These are phyloP conservation scores for Pteruthius melanotis DNA, from an alignment of 2,113 vertebrate species.

Conservation along the genomic window DNA sequence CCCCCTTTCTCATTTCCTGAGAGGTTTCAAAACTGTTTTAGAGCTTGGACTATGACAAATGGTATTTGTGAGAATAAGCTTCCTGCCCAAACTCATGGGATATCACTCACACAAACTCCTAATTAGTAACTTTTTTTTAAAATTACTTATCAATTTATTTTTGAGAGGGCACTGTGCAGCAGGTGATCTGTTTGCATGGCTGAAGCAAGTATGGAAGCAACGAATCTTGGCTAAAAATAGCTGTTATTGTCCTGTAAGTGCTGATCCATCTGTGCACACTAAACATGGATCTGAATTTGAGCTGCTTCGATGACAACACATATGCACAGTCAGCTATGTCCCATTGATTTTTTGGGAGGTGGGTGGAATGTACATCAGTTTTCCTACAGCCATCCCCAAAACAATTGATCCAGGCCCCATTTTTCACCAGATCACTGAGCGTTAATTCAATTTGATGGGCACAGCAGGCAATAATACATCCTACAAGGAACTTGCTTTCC, in stretches of 20 bases:
- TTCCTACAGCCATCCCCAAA: conserved; percentile 19
- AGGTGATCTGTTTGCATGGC: neutral
- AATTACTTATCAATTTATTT: neutral
- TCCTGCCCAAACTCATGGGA: neutral
- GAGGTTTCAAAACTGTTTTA: neutral
- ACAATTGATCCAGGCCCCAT: conserved; percentile 35
- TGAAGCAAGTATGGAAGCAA: neutral
- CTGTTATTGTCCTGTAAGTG: neutral
- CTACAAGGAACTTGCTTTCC: neutral
- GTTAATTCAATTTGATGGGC: conserved; percentile 61
- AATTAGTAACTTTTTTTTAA: rapidly evolving
- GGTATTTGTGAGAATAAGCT: neutral
- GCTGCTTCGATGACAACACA: neutral
- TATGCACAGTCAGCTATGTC: neutral
- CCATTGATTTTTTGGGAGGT: conserved; percentile 42
- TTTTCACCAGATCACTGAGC: conserved; percentile 51
- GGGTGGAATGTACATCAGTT: conserved; percentile 4
- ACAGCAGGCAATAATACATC: neutral
- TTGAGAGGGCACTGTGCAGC: neutral
- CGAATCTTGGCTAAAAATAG: neutral
- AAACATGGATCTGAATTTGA: neutral
- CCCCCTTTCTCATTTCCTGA: neutral
- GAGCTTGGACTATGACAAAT: neutral
- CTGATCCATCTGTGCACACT: neutral
- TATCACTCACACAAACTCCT: neutral